These are phyloP conservation scores for Camponotus fellah DNA, from an alignment of 2,888 invertebrate genomes.

Conservation along the genomic window DNA sequence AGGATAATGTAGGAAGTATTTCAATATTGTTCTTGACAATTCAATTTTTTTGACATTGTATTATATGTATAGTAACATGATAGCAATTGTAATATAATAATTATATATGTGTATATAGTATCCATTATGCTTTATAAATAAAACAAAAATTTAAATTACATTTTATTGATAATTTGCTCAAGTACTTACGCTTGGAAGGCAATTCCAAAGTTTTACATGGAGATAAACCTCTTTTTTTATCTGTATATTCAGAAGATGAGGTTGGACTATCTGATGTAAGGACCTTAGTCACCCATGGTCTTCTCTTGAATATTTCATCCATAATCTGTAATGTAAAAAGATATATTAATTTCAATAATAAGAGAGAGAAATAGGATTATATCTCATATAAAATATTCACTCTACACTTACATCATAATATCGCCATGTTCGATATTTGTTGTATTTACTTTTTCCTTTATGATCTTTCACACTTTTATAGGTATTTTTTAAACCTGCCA, in stretches of 20 bases:
- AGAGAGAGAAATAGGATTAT: not conserved
- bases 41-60: not conserved
- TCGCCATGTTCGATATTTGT: slow-evolving; percentile 13
- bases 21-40: not conserved
- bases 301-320: slow-evolving; percentile 29
- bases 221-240: not conserved
- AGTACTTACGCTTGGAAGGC: not conserved
- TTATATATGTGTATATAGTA: not conserved
- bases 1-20: not conserved
- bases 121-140: not conserved
- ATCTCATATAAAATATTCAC: not conserved
- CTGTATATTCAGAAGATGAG: not conserved
- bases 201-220: not conserved
- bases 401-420: not conserved
- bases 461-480: slow-evolving; percentile 23
- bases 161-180: not conserved
- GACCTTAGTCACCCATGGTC: not conserved
- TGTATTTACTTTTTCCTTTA: not conserved
- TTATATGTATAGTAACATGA: not conserved
- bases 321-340: slow-evolving; percentile 12
- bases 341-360: not conserved
- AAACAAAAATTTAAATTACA: not conserved
- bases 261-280: not conserved
- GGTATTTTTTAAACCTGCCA: slow-evolving; percentile 16
- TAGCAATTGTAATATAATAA: not conserved